Percentiles rank a stretch among this genome's conserved stretches.
phyloP scores from a whole-genome alignment of 2,888 invertebrate genomes.

The Drosophila melanosoma region DNA sequence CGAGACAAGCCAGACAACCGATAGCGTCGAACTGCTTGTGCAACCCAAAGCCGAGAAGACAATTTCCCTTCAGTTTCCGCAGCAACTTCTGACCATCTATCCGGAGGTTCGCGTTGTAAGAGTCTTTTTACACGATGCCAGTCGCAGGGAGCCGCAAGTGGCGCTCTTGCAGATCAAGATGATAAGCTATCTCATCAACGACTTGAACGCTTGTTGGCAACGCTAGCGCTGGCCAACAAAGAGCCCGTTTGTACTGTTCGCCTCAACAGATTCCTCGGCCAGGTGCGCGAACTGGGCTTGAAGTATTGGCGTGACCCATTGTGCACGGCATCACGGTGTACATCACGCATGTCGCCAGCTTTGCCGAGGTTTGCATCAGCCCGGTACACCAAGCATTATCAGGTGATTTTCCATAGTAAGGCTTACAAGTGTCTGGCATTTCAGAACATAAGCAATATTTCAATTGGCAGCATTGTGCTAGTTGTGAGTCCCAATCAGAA shows the following conservation, averaged over 20 bases:
- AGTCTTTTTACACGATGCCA: conserved; percentile 7
- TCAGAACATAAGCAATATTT: not conserved
- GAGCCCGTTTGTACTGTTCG: conserved; percentile 35
- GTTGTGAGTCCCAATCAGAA: conserved; percentile 25
- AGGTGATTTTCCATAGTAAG: conserved; percentile 39
- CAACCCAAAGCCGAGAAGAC: conserved; percentile 28
- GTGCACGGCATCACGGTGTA: conserved; percentile 32
- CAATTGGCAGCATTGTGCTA: conserved; percentile 41
- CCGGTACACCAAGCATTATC: conserved; percentile 37
- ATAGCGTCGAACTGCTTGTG: conserved; percentile 40
- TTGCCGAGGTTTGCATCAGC: conserved; percentile 46
- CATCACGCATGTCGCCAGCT: conserved; percentile 44
- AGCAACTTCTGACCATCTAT: conserved; percentile 30
- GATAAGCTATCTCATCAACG: conserved; percentile 27
- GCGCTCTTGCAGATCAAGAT: conserved; percentile 46
- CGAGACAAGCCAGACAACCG: conserved; percentile 3
- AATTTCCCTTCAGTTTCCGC: conserved; percentile 45
- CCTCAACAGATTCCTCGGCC: conserved; percentile 36
- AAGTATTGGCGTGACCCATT: conserved; percentile 54
- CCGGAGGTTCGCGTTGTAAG: conserved; percentile 36
- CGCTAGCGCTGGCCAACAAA: conserved; percentile 1
- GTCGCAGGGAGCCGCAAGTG: conserved; percentile 20
- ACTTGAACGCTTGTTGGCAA: conserved; percentile 22
- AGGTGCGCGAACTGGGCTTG: conserved; percentile 29
- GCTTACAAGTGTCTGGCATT: conserved; percentile 38